These are phyloP conservation scores for Euura lappo DNA, from an alignment of 1,140 invertebrate species.

Conservation along the genomic window DNA sequence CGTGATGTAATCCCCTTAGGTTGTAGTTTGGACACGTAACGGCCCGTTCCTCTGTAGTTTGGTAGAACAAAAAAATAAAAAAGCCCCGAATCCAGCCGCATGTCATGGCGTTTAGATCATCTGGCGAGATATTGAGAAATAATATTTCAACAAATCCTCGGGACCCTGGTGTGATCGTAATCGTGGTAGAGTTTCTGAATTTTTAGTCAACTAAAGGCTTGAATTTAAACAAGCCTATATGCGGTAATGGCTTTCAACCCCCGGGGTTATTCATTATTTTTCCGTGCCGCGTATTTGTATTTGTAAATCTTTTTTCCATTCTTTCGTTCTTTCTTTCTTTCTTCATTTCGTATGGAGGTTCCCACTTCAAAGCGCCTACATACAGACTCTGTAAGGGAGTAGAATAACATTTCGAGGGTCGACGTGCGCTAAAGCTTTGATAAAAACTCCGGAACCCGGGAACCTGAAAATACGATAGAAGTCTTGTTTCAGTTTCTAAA, in stretches of 20 bases:
- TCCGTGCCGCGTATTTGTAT: neutral
- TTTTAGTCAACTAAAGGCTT: no score
- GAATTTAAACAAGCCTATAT: neutral
- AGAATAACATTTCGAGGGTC: neutral
- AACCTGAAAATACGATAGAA: no score
- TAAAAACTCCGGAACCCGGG: neutral
- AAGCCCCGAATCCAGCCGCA: no score
- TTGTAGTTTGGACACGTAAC: no score
- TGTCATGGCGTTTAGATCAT: no score
- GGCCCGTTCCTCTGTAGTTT: no score
- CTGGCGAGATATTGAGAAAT: no score
- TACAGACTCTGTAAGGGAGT: neutral
- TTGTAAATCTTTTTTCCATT: neutral
- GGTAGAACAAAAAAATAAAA: no score
- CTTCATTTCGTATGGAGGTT: neutral
- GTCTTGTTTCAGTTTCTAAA: neutral
- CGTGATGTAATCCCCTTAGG: neutral
- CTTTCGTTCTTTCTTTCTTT: neutral
- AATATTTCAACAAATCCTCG: no score
- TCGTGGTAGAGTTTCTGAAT: no score
- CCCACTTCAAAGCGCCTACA: neutral
- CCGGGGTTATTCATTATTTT: constrained; percentile 3
- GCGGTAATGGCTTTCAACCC: neutral
- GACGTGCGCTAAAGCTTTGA: neutral
- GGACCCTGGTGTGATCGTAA: no score